Conservation (phyloP, 2,888 invertebrate species). For the Saturnia pavonia region DNA sequence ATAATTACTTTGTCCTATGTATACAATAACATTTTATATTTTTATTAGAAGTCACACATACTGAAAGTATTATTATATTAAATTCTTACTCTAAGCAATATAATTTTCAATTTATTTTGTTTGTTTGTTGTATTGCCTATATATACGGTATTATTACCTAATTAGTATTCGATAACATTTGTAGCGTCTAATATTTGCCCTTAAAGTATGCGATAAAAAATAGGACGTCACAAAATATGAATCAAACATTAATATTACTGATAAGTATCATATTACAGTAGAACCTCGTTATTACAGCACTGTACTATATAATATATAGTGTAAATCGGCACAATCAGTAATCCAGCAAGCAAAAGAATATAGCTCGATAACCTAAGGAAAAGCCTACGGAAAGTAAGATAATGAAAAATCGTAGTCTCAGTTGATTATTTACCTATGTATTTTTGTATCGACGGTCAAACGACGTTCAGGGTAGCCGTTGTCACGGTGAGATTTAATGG, state of each 20-base stretch:
- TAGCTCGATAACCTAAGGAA: background rate
- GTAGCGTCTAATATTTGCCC: background rate
- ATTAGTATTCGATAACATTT: background rate
- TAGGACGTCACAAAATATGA: conserved; percentile 4
- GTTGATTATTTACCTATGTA: no score
- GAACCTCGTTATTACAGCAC: background rate
- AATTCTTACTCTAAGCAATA: background rate
- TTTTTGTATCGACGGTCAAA: no score
- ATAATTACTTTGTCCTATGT: background rate
- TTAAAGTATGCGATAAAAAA: background rate
- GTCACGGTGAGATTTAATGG: no score
- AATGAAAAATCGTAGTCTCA: background rate
- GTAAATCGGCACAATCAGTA: background rate
- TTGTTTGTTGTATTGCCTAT: no score
- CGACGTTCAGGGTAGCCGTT: no score
- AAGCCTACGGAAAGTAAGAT: background rate
- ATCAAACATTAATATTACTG: conserved; percentile 13
- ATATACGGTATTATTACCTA: background rate
- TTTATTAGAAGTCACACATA: background rate
- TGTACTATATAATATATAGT: background rate
- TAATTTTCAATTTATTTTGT: no score
- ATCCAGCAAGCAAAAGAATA: background rate
- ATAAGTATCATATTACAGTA: conserved; percentile 11
- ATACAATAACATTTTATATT: background rate
- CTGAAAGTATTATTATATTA: background rate